Conservation (phyloP, 2,888 invertebrate genomes). For the Epinotia bilunana region DNA sequence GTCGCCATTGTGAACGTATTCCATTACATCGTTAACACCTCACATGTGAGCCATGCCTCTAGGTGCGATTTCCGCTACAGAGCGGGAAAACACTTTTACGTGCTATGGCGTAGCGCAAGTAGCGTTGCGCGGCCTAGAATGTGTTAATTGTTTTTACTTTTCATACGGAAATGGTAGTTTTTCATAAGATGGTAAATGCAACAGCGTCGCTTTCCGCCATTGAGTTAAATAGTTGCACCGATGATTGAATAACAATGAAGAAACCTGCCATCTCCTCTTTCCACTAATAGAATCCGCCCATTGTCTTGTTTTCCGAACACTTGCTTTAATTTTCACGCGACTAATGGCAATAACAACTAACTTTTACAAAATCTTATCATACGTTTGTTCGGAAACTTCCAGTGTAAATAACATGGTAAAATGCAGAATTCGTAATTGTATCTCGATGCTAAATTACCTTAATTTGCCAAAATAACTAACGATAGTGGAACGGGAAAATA, state of each 20-base stretch:
- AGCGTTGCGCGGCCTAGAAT: no score
- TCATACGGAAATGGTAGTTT: background rate
- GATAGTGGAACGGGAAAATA: slow-evolving; percentile 23
- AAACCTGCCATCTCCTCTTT: slow-evolving; percentile 10
- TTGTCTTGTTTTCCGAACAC: slow-evolving; percentile 14
- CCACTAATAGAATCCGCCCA: slow-evolving; percentile 25
- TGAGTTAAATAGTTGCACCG: background rate
- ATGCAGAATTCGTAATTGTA: background rate
- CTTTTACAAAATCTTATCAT: background rate
- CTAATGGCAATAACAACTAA: background rate
- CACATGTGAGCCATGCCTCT: no score
- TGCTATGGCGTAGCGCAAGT: no score
- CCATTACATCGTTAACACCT: background rate
- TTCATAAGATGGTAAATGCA: background rate
- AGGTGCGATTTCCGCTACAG: no score
- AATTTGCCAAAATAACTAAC: slow-evolving; percentile 25
- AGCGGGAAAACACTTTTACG: no score
- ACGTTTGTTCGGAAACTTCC: background rate
- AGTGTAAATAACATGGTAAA: background rate
- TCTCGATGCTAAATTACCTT: background rate
- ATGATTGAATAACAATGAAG: slow-evolving; percentile 18
- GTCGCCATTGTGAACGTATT: background rate
- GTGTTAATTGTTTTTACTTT: no score
- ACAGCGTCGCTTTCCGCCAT: background rate
- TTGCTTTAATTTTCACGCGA: slow-evolving; percentile 19